Percentiles rank a stretch among this genome's conserved stretches.
These are phyloP conservation scores for Ictalurus punctatus DNA, from an alignment of 2,113 vertebrate genomes.

Conservation along the genomic window DNA sequence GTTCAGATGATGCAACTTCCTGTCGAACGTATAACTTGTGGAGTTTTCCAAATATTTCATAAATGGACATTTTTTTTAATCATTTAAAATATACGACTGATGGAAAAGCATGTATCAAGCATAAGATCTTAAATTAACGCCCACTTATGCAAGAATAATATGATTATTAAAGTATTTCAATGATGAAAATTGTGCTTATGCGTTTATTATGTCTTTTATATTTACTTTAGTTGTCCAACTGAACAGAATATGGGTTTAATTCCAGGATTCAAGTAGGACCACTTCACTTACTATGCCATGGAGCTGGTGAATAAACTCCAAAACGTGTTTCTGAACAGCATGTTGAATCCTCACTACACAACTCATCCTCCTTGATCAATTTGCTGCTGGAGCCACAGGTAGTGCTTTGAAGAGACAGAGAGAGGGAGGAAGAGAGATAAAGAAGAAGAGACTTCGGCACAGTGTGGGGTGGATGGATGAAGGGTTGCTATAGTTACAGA, in stretches of 20 bases:
- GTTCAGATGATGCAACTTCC: too few relatives aligned
- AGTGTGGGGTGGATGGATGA: conserved; percentile 11
- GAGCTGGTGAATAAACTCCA: neutral
- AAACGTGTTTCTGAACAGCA: neutral
- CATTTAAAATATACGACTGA: too few relatives aligned
- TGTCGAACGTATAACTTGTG: neutral
- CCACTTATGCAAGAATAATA: neutral
- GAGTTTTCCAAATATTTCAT: neutral
- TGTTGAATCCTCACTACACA: neutral
- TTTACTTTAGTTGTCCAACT: neutral
- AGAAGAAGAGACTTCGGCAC: neutral
- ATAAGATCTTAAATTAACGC: neutral
- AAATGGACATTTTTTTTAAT: too few relatives aligned
- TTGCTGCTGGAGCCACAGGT: conserved; percentile 15
- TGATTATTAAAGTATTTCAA: neutral
- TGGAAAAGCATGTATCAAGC: neutral
- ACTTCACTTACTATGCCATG: neutral
- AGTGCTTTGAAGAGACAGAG: neutral
- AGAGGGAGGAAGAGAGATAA: neutral
- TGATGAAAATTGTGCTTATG: neutral
- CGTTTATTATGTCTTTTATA: too few relatives aligned
- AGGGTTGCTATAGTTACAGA: conserved; percentile 27
- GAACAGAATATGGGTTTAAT: neutral
- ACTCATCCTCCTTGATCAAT: conserved; percentile 1
- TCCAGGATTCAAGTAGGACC: neutral